Conservation (phyloP, 2,113 vertebrate genomes). For the Mobula hypostoma region DNA sequence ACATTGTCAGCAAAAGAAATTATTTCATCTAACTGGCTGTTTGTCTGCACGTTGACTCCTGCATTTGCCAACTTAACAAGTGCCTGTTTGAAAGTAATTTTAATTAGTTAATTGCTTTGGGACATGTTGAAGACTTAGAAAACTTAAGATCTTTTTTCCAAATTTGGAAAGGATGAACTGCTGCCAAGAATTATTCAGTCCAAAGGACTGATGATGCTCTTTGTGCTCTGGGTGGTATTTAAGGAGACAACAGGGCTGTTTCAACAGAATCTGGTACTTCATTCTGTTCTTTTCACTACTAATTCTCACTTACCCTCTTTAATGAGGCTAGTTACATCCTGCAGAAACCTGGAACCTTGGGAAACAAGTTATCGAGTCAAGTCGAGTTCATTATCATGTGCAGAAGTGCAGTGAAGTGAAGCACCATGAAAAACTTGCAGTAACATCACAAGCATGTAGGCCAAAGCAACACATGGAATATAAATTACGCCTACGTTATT, state of each 20-base stretch:
- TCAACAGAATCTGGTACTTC: neutral
- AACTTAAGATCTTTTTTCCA: neutral
- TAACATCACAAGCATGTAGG: no score
- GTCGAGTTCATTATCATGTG: no score
- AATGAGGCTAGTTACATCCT: neutral
- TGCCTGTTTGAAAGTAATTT: neutral
- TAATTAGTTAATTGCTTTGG: constrained; percentile 15
- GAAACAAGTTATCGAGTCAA: no score
- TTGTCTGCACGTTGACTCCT: neutral
- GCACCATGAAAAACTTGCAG: no score
- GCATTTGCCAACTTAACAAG: neutral
- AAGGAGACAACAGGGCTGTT: neutral
- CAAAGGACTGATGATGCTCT: neutral
- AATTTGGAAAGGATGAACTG: neutral
- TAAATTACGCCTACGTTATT: no score
- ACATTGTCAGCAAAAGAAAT: neutral
- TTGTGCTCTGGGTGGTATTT: neutral
- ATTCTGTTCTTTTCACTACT: neutral
- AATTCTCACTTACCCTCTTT: neutral
- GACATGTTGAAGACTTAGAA: neutral
- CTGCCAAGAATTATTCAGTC: constrained; percentile 4
- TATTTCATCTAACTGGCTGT: neutral
- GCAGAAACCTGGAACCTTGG: neutral
- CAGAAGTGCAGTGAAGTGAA: no score
- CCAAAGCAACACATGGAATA: no score